Base-by-base conservation (phyloP, 2,888 invertebrate genomes). In the Iphiclides podalirius region DNA sequence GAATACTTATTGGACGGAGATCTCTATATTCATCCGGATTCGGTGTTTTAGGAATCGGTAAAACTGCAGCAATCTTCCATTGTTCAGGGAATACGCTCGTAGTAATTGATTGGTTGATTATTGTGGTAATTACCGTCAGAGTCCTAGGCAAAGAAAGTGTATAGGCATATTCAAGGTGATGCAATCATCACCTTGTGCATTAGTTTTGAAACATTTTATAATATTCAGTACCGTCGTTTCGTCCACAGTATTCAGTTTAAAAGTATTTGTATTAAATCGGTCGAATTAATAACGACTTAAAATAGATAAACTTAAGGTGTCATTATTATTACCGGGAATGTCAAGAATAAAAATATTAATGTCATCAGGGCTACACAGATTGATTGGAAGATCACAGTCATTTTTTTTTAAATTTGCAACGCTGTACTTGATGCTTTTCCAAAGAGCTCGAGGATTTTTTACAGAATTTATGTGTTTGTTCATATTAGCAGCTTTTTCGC, bases 31-130 rank as follows among this genome's bases (percentile, higher is more conserved):
- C n/a, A n/a, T n/a, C n/a, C n/a, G n/a, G n/a, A n/a, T n/a, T n/a
- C n/a, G n/a, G n/a, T n/a, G n/a, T n/a, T n/a, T n/a, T n/a, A n/a
- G n/a, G n/a, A n/a, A n/a, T 37, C 0, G 64, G 64, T 4, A 14
- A 28, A 4, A 66, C 47, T 6, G 57, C 4, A 0, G 63, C 58
- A 1, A 11, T 37, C 40, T 65, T 65, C 62, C 65, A 64, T 4
- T 17, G 12, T 1, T 41, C 43, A n/a, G 63, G 63, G 38, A 60
- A 60, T 4, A 13, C 8, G 7, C 13, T n/a, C 51, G 50, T 1
- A 51, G 33, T 6, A 51, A 47, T 9, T 1, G 28, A 28, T 28
- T 28, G 28, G 28, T 28, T 28, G 11, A 28, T n/a, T 8, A 28
- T 28, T 28, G 4, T 9, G 8, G 53, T 51, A 23, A 53, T 53